phyloP scores from a whole-genome alignment of 2,888 invertebrate species.

The Heliconius charithonia region DNA sequence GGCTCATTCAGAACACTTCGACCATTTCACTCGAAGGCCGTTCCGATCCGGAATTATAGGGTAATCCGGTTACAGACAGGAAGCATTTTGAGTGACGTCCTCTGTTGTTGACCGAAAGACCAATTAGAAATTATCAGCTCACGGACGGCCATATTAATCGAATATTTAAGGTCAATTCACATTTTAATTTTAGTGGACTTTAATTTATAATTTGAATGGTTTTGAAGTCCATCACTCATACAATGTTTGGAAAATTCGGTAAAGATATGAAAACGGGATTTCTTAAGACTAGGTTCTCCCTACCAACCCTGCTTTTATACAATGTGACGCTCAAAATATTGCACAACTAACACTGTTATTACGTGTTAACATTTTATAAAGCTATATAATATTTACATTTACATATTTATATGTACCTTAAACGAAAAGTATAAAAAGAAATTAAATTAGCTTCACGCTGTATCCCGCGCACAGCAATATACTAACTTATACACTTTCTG shows the following conservation, averaged over 20 bases:
- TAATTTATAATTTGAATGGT: too few relatives aligned
- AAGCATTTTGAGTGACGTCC: slow-evolving; percentile 23
- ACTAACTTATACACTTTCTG: too few relatives aligned
- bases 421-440: neutral
- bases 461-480: too few relatives aligned
- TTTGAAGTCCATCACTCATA: too few relatives aligned
- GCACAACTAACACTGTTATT: too few relatives aligned
- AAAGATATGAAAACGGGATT: neutral
- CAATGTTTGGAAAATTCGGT: neutral
- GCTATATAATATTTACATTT: too few relatives aligned
- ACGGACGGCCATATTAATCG: neutral
- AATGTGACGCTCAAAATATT: neutral
- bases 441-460: too few relatives aligned
- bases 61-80: slow-evolving; percentile 52
- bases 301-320: neutral
- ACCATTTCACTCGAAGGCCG: slow-evolving; percentile 40
- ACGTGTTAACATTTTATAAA: too few relatives aligned
- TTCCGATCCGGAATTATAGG: slow-evolving; percentile 54
- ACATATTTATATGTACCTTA: neutral
- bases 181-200: neutral
- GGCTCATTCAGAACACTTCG: slow-evolving; percentile 26
- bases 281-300: neutral
- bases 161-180: neutral
- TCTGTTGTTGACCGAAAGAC: slow-evolving; percentile 13
- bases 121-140: slow-evolving; percentile 25